Evolutionary conservation across 2,797 vertebrate genomes (phyloP).

Genomic region (Sebastes hubbsi): DNA sequence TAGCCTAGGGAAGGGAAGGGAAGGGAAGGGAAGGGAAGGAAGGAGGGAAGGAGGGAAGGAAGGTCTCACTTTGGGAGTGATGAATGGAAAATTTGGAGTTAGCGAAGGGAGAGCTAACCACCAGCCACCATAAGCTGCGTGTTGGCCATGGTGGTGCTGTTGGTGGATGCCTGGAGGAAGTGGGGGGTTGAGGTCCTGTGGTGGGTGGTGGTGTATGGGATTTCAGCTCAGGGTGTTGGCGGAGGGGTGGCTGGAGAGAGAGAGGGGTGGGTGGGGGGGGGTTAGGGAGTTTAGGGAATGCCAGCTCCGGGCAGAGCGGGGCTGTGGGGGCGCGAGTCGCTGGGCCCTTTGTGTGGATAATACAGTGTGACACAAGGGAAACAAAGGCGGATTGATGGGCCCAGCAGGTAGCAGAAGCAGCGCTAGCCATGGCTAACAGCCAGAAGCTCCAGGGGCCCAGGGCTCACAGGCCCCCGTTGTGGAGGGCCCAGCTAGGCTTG

Average conservation of each 20-base stretch:
- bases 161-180: conserved; percentile 60
- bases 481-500: conserved; percentile 72
- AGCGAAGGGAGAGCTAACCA: conserved; percentile 18
- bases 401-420: conserved; percentile 97
- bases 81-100: conserved; percentile 39
- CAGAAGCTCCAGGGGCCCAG: conserved; percentile 79
- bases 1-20: conserved; percentile 73
- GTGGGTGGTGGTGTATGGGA: conserved; percentile 80
- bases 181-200: conserved; percentile 58
- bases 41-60: conserved; percentile 25
- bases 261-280: conserved; percentile 12
- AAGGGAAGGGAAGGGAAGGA: conserved; percentile 31
- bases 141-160: conserved; percentile 37
- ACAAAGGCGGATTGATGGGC: conserved; percentile 99
- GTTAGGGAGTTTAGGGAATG: conserved; percentile 84
- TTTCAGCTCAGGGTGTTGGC: conserved; percentile 72
- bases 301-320: conserved; percentile 88
- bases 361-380: conserved; percentile 96
- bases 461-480: conserved; percentile 82
- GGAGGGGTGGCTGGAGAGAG: conserved; percentile 58
- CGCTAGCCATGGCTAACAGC: conserved; percentile 85
- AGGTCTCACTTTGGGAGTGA: conserved; percentile 40
- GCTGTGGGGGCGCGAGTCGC: conserved; percentile 82
- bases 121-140: conserved; percentile 41
- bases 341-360: conserved; percentile 89